Percentiles rank a stretch among this genome's conserved stretches.
Evolutionary conservation across 1,140 invertebrate species (phyloP).

Genomic region (Macrocentrus cingulum): DNA sequence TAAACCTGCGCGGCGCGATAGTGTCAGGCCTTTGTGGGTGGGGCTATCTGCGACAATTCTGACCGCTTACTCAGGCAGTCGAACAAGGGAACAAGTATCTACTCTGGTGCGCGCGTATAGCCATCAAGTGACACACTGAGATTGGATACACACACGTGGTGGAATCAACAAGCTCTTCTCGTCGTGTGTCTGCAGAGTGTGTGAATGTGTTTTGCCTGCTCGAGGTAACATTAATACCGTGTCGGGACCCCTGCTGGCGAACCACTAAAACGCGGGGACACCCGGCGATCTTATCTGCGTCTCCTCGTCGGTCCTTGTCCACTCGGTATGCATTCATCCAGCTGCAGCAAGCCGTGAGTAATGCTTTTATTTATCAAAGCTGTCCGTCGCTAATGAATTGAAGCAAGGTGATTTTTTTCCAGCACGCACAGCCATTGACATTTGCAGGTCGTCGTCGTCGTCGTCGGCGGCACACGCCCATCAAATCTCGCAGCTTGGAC

Average conservation of each 20-base stretch:
- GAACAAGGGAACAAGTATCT: constrained; percentile 9
- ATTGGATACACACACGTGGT: too few relatives aligned
- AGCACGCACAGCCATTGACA: neutral
- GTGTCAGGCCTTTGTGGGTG: neutral
- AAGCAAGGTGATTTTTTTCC: constrained; percentile 17
- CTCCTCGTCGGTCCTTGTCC: constrained; percentile 28
- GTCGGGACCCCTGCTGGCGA: constrained; percentile 33
- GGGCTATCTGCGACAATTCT: constrained; percentile 20
- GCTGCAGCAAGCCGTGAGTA: constrained; percentile 31
- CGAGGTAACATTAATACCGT: constrained; percentile 55
- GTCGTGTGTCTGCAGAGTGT: constrained; percentile 19
- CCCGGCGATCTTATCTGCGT: constrained; percentile 43
- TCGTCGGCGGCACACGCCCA: neutral
- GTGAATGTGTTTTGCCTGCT: constrained; percentile 54
- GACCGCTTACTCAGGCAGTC: constrained; percentile 13
- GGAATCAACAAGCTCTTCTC: too few relatives aligned
- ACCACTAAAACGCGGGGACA: constrained; percentile 42
- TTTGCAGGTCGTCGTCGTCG: neutral
- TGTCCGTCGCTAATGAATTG: constrained; percentile 41
- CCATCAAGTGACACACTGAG: constrained; percentile 3
- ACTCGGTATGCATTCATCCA: constrained; percentile 37
- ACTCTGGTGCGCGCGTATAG: neutral
- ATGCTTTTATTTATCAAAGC: constrained; percentile 44
- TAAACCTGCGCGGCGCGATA: too few relatives aligned
- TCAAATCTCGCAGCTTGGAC: neutral